Evolutionary conservation across 2,888 invertebrate species (phyloP), one percentile per base, ranked within the genome.

Genomic region (Oegoconia quadripuncta): DNA sequence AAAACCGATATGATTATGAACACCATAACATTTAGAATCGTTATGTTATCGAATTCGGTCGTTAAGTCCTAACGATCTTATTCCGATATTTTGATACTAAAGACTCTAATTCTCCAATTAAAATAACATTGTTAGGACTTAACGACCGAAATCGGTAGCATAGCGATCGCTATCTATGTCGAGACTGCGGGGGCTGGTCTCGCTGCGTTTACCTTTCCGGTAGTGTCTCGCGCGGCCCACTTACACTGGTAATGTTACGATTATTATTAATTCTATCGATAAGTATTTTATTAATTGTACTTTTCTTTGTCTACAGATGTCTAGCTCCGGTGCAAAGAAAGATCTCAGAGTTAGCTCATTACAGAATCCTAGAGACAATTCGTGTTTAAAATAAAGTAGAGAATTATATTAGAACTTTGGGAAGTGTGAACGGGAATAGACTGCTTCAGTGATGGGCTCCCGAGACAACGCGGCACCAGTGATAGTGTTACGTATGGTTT

Each of bases 301-400:
- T 48, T 58, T 52, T 41, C 45, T 52, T 78, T 71, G 71, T 68
- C 49, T 28, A 37, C 76, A 79, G 77, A 55, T 73, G 5, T 55
- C n/a, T 48, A 44, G 46, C 53, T 42, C 46, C 55, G 39, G 46
- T 35, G 39, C 51, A 49, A 42, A 62, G 57, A 64, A 61, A 64
- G 74, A 76, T 77, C 77, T 79, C 79, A 71, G 48, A 61, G 50
- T 54, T 68, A 74, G 66, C 62, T 67, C 65, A 44, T 75, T 73
- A 72, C 64, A 46, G 66, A 66, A 59, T 46, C 54, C 62, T 76
- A 76, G 70, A 68, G 68, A 70, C 72, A 68, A 50, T 73, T 64
- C 54, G 52, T 70, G 64, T 68, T 56, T 51, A 60, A 58, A 60
- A 50, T 69, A 55, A 55, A 62, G 55, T 74, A 76, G 67, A 63